Conservation (phyloP, 2,113 vertebrate genomes). For the Xiphophorus maculatus region DNA sequence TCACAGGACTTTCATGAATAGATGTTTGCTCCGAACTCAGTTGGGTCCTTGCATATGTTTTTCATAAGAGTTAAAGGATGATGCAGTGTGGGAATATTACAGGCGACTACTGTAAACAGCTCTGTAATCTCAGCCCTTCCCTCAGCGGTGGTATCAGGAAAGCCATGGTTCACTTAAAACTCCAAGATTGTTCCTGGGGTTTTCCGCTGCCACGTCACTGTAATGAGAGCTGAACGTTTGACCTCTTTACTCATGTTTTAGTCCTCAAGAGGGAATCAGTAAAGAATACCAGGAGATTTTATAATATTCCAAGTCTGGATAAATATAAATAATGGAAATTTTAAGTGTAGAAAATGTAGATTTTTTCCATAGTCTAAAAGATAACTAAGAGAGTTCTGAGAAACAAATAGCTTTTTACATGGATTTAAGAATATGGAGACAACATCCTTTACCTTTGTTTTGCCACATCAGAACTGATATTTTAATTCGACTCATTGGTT, state of each 20-base stretch:
- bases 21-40: conserved; percentile 4
- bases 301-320: not conserved
- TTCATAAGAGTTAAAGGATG: conserved; percentile 28
- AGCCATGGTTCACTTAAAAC: conserved; percentile 5
- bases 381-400: not conserved
- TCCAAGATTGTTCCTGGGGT: conserved; percentile 7
- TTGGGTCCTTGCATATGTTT: conserved; percentile 39
- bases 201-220: conserved; percentile 19
- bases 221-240: not conserved
- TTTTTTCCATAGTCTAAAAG: not conserved
- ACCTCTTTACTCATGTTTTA: not conserved
- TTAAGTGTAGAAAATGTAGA: not conserved
- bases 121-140: conserved; percentile 27
- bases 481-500: not conserved
- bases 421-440: not conserved
- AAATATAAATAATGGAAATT: not conserved
- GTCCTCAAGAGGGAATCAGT: not conserved
- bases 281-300: not conserved
- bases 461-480: not conserved
- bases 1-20: conserved; percentile 12
- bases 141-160: conserved; percentile 8
- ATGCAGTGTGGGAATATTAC: conserved; percentile 30
- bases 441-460: not conserved
- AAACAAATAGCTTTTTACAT: not conserved
- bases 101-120: conserved; percentile 41